Base-by-base conservation (phyloP, 2,888 invertebrate species). In the Leptinotarsa juncta region DNA sequence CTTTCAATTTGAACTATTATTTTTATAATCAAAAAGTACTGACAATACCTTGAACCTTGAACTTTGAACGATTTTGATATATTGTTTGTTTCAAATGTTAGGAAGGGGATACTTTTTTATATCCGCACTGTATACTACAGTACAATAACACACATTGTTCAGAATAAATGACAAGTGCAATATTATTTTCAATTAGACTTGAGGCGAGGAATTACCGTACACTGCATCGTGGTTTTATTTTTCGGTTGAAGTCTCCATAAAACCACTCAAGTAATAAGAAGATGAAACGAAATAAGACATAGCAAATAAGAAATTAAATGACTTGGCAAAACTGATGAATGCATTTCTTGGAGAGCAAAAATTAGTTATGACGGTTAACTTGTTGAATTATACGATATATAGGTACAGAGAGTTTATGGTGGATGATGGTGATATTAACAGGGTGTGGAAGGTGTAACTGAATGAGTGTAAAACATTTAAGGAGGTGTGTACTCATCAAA, bases 151-250 rank as follows among this genome's bases (percentile, higher is more conserved):
- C 3, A 62, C 4, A 62, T 15, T 32, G n/a, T 62, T 16, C 62
- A 62, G 62, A 26, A 57, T 57, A 5, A 62, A 62, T 62, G 15
- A 32, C 62, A 32, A 32, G n/a, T 62, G 32, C 4, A 32, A 32
- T 62, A 62, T 62, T 32, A 62, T 62, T 62, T 62, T 32, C n/a
- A 23, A 62, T 62, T 26, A 62, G n/a, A 62, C 62, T 32, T 32
- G 4, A 62, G 16, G n/a, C 7, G n/a, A 62, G 32, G 16, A 32
- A 62, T 32, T 62, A 16, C 16, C 16, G 26, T n/a, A 32, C 26
- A 60, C 14, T 32, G 7, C 32, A 32, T 32, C 32, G 32, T 62
- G 62, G 32, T 32, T 62, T n/a, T 62, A 62, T 62, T 62, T 62
- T 26, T 62, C 26, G 3, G 26, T 4, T 26, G 32, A 32, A 62